Evolutionary conservation across 2,888 invertebrate genomes (phyloP).

Genomic region (Mamestra brassicae): DNA sequence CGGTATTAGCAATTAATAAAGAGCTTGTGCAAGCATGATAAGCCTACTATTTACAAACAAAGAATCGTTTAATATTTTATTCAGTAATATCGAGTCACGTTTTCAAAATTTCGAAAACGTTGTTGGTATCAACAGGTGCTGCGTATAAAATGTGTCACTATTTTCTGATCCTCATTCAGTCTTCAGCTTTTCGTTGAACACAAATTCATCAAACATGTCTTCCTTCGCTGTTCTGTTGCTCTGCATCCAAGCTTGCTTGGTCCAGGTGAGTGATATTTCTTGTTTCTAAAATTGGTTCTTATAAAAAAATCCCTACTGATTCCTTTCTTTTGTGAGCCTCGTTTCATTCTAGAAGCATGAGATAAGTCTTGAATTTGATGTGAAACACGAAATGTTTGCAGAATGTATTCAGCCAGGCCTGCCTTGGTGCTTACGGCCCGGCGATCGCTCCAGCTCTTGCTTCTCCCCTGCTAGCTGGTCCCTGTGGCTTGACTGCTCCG

Average conservation of each 20-base stretch:
- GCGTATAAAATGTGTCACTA: neutral
- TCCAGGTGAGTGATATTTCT: conserved; percentile 65
- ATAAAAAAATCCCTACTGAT: too few species aligned
- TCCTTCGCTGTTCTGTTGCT: conserved; percentile 69
- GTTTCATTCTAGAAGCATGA: too few species aligned
- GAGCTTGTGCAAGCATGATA: neutral
- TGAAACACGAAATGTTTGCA: neutral
- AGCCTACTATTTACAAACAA: neutral
- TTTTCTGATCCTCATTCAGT: conserved; percentile 15
- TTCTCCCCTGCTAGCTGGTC: neutral
- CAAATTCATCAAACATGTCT: conserved; percentile 68
- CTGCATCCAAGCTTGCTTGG: conserved; percentile 72
- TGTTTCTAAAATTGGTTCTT: too few species aligned
- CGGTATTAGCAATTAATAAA: neutral
- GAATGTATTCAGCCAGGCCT: conserved; percentile 42
- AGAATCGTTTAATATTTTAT: neutral
- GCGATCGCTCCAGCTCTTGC: neutral
- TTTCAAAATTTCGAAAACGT: neutral
- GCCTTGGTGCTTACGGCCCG: conserved; percentile 6
- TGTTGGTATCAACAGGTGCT: neutral
- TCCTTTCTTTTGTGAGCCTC: too few species aligned
- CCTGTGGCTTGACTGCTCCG: neutral
- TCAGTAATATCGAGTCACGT: neutral
- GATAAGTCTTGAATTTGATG: too few species aligned
- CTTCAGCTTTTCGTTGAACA: conserved; percentile 44